Conservation (phyloP, 2,888 invertebrate species). For the Dromius quadrimaculatus region DNA sequence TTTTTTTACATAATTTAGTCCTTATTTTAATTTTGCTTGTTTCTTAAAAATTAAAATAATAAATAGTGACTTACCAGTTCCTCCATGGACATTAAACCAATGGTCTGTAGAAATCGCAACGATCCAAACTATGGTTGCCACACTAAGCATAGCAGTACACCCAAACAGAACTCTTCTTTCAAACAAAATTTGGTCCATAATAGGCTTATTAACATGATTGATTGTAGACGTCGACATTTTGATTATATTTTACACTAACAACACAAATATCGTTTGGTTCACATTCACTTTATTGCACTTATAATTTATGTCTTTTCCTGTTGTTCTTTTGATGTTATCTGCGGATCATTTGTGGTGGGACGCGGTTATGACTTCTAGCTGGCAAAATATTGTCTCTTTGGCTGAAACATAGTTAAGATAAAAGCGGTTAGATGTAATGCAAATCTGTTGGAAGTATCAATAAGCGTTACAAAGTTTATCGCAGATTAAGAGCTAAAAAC, state of each 20-base stretch:
- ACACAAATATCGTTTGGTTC: too few relatives aligned
- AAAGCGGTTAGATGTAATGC: not conserved
- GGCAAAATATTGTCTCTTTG: not conserved
- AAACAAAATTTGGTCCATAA: slow-evolving; percentile 74
- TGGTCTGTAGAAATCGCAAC: slow-evolving; percentile 80
- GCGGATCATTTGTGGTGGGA: not conserved
- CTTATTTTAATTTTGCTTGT: not conserved
- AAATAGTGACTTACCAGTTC: slow-evolving; percentile 18
- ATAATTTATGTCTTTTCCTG: too few relatives aligned
- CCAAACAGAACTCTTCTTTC: slow-evolving; percentile 80
- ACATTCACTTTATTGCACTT: not conserved
- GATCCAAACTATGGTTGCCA: slow-evolving; percentile 79
- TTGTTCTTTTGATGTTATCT: not conserved
- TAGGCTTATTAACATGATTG: slow-evolving; percentile 71
- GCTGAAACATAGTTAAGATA: not conserved
- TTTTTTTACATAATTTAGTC: not conserved
- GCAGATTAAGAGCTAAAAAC: too few relatives aligned
- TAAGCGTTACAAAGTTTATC: not conserved
- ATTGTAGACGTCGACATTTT: slow-evolving; percentile 74
- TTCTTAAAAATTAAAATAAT: not conserved
- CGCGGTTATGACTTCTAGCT: not conserved
- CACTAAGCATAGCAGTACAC: slow-evolving; percentile 76
- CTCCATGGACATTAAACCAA: slow-evolving; percentile 74
- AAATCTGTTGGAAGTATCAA: not conserved
- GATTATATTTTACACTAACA: slow-evolving; percentile 62